These are phyloP conservation scores for Urocynchramus pylzowi DNA, from an alignment of 2,113 vertebrate genomes.

Conservation along the genomic window DNA sequence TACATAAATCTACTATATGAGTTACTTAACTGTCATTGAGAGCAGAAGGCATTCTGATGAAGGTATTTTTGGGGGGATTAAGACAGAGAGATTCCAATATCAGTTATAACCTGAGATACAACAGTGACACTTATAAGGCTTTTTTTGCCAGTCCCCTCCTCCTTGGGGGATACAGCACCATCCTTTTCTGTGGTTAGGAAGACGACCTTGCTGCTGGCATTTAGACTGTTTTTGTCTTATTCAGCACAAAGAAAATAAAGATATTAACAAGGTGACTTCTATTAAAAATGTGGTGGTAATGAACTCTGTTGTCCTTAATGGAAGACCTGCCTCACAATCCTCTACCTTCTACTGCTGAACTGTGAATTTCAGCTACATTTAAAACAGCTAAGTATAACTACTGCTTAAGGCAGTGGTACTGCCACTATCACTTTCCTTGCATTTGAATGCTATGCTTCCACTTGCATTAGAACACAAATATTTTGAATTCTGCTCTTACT, in stretches of 20 bases:
- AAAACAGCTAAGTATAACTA: neutral
- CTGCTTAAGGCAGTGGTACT: neutral
- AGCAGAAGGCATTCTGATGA: neutral
- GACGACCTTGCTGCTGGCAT: neutral
- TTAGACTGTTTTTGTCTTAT: neutral
- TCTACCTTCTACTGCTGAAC: neutral
- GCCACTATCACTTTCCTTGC: neutral
- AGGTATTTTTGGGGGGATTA: accelerated
- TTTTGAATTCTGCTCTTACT: neutral
- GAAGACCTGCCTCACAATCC: neutral
- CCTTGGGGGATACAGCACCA: neutral
- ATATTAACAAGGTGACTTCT: neutral
- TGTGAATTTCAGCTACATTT: neutral
- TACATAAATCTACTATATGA: neutral
- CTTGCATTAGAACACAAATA: accelerated
- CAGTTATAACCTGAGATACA: neutral
- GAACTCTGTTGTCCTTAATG: neutral
- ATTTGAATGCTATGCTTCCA: neutral
- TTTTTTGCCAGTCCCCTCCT: neutral
- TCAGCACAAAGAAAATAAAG: neutral
- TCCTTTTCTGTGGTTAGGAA: neutral
- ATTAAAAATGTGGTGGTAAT: neutral
- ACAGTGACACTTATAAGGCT: neutral
- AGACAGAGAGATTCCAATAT: neutral
- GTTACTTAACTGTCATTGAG: neutral